These are phyloP conservation scores for Hemicordylus capensis DNA, from an alignment of 2,113 vertebrate species.

Conservation along the genomic window DNA sequence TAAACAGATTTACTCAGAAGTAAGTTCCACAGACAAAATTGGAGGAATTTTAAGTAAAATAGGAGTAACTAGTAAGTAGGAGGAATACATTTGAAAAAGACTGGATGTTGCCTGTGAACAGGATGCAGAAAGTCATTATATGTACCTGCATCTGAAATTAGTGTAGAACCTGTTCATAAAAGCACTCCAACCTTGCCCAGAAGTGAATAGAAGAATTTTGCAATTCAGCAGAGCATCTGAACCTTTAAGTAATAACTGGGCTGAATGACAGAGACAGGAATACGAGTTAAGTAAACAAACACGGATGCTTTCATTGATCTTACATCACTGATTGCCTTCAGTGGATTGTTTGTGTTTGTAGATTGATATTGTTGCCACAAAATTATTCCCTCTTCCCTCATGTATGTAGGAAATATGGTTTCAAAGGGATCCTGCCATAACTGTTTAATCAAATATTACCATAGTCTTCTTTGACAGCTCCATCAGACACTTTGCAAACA, in stretches of 20 bases:
- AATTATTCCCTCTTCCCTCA: not conserved
- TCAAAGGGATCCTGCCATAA: not conserved
- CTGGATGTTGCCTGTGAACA: not conserved
- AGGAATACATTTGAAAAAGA: not conserved
- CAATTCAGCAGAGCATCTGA: not conserved
- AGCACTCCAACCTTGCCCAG: not conserved
- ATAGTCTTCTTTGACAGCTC: not conserved
- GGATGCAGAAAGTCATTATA: not conserved
- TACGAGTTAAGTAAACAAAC: not conserved
- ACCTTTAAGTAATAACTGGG: not conserved
- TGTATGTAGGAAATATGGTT: not conserved
- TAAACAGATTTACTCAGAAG: not conserved
- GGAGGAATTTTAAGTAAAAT: too few relatives aligned
- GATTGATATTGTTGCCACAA: not conserved
- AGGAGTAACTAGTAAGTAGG: not conserved
- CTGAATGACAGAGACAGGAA: not conserved
- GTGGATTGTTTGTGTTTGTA: too few relatives aligned
- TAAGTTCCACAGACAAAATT: too few relatives aligned
- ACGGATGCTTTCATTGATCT: not conserved
- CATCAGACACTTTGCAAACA: not conserved
- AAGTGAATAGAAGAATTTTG: not conserved
- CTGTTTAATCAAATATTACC: not conserved
- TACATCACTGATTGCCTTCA: not conserved
- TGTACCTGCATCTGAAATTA: not conserved
- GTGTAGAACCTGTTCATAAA: not conserved